Percentiles rank a stretch among this genome's conserved stretches.
phyloP scores from a whole-genome alignment of 2,797 vertebrate genomes.

The Aldrovandia affinis region DNA sequence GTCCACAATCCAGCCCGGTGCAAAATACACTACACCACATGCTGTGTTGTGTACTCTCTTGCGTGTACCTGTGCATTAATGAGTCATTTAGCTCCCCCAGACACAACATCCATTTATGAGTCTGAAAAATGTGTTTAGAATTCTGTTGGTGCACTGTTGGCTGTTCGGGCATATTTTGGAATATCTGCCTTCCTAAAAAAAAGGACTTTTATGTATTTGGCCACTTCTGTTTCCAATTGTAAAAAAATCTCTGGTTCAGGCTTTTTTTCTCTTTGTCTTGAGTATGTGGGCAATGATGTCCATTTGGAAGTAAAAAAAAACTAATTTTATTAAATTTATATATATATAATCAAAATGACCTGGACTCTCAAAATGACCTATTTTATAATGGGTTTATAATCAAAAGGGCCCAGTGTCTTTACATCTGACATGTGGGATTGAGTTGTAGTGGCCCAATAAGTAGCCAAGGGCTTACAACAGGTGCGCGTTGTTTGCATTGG shows the following conservation, averaged over 20 bases:
- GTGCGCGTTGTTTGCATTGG: slow-evolving; percentile 37
- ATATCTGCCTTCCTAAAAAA: not conserved
- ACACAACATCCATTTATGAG: not conserved
- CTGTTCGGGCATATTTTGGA: not conserved
- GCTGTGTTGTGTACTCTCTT: too few relatives aligned
- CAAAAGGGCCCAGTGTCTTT: not conserved
- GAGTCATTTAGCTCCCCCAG: not conserved
- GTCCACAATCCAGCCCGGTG: not conserved
- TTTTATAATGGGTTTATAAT: too few relatives aligned
- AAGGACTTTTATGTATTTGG: not conserved
- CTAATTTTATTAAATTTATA: slow-evolving; percentile 13
- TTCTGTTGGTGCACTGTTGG: not conserved
- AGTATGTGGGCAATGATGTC: slow-evolving; percentile 19
- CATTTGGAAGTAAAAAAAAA: slow-evolving; percentile 7
- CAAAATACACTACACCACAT: not conserved
- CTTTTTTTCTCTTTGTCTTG: too few relatives aligned
- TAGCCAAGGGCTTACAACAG: slow-evolving; percentile 21
- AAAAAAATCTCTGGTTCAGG: not conserved
- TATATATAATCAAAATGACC: slow-evolving; percentile 30
- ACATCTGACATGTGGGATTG: slow-evolving; percentile 27
- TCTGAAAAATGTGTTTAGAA: not conserved
- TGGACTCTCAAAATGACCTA: too few relatives aligned
- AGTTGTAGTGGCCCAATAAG: slow-evolving; percentile 28
- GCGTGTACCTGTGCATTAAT: too few relatives aligned
- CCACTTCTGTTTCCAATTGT: slow-evolving; percentile 11